These are phyloP conservation scores for Parauchenoglanis punctatus DNA, from an alignment of 2,797 vertebrate species.

Conservation along the genomic window DNA sequence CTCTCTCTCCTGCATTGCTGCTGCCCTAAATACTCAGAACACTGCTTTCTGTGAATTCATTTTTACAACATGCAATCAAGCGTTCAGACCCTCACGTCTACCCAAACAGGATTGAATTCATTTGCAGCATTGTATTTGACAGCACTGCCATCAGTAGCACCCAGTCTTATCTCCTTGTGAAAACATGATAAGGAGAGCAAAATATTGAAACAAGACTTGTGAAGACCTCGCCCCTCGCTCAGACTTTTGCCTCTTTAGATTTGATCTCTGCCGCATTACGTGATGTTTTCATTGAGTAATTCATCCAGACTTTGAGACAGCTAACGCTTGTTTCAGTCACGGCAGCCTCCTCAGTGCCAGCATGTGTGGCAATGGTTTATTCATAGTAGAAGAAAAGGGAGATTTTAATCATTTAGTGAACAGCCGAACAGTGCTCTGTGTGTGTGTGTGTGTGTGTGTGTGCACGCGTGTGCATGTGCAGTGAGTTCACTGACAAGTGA, in stretches of 20 bases:
- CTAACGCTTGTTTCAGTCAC: constrained; percentile 25
- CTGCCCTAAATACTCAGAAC: not conserved
- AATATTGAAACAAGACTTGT: constrained; percentile 22
- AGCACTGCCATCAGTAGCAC: not conserved
- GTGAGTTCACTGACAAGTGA: constrained; percentile 13
- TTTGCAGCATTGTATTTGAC: constrained; percentile 15
- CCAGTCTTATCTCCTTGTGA: constrained; percentile 2
- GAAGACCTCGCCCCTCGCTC: not conserved
- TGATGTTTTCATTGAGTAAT: constrained; percentile 26
- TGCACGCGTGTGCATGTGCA: constrained; percentile 32
- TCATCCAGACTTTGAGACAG: constrained; percentile 17
- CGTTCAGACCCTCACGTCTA: not conserved
- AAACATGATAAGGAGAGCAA: not conserved
- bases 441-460: constrained; percentile 31
- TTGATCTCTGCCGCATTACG: constrained; percentile 11
- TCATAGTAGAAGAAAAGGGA: constrained; percentile 50
- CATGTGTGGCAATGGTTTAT: constrained; percentile 58
- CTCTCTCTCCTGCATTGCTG: not conserved
- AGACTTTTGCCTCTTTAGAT: not conserved
- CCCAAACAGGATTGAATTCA: not conserved
- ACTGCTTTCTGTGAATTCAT: not conserved
- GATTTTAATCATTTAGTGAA: constrained; percentile 62
- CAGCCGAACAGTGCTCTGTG: constrained; percentile 17
- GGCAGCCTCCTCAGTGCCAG: constrained; percentile 34
- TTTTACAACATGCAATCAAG: not conserved